Base-by-base conservation (phyloP, 2,113 vertebrate genomes). In the Pipra filicauda region DNA sequence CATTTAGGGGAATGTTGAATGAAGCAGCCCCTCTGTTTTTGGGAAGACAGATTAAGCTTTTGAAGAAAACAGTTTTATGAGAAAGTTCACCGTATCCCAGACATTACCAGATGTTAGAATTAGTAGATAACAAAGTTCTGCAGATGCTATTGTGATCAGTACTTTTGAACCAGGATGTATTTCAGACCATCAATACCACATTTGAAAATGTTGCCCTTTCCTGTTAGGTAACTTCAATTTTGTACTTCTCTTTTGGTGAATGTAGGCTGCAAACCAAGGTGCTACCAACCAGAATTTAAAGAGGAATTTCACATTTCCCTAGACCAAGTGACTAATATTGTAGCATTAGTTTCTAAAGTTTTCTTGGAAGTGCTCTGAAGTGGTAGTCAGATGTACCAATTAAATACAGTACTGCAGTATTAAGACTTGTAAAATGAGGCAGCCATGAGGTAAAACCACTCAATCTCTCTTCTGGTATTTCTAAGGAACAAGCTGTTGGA, bases 1-100 rank as follows among this genome's bases (percentile, higher is more conserved):
- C 95, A 96, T 97, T 98, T 96, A 97, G 97, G 97, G 96, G 94
- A 96, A 95, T 96, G 48, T 15, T 85, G 67, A 96, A 52, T 97
- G 95, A 92, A 97, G 97, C 95, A 96, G 83, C 97, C 95, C 97
- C 91, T 70, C 94, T 97, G 92, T 98, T 87, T 92, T 94, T 21
- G 52, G 96, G 97, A 89, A 97, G 88, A 95, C 84, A 97, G 93
- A 96, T 96, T 92, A 94, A 89, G 31, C 51, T 94, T 96, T 76
- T 77, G 57, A 85, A 86, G 76, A 80, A 82, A 86, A 88, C 1
- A 94, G 72, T 76, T 69, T 27, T 39, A 48, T 72, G 72, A 89
- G 89, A 77, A 85, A 89, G 49, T 35, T 94, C 17, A 17, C 55
- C 31, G 33, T 86, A 49, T 76, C 43, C 41, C 75, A 82, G 67